Evolutionary conservation across 1,140 invertebrate species (phyloP).

Genomic region (Drosophila pachea): DNA sequence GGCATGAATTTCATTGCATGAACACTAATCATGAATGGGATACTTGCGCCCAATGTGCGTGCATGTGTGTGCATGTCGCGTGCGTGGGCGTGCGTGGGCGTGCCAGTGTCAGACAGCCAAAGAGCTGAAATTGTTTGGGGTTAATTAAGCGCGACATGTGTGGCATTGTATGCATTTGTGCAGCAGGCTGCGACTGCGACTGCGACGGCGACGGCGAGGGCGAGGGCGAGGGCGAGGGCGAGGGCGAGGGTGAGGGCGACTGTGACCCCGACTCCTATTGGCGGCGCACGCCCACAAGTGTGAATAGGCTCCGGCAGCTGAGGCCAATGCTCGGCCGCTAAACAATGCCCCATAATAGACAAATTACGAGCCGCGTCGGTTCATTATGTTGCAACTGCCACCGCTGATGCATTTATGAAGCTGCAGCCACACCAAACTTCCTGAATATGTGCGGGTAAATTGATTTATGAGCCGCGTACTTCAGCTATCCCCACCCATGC

Average conservation of each 20-base stretch:
- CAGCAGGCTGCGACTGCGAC: slow-evolving; percentile 31
- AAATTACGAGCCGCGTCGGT: slow-evolving; percentile 54
- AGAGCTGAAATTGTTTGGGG: slow-evolving; percentile 71
- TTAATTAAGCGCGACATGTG: slow-evolving; percentile 77
- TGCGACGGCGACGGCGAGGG: too few species aligned
- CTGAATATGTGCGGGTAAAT: slow-evolving; percentile 20
- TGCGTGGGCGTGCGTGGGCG: slow-evolving; percentile 11
- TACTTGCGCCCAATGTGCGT: slow-evolving; percentile 1
- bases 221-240: too few species aligned
- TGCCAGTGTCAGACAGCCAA: slow-evolving; percentile 23
- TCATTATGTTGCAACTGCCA: slow-evolving; percentile 58
- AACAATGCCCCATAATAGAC: slow-evolving; percentile 75
- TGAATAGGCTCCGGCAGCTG: slow-evolving; percentile 41
- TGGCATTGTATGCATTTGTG: slow-evolving; percentile 72
- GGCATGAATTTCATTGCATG: slow-evolving; percentile 9
- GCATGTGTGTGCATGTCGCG: slow-evolving; percentile 3
- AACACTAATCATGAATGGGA: slow-evolving; percentile 11
- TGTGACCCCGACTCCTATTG: slow-evolving; percentile 19
- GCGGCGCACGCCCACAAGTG: slow-evolving; percentile 53
- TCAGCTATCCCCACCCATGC: not conserved
- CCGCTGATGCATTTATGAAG: slow-evolving; percentile 68
- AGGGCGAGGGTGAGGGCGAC: too few species aligned
- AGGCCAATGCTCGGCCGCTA: slow-evolving; percentile 40
- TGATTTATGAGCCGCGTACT: slow-evolving; percentile 40
- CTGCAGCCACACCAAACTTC: slow-evolving; percentile 32